A percentile compares a stretch with the other conserved stretches of the same genome.
These are phyloP conservation scores for Callaeas wilsoni DNA, from an alignment of 2,113 vertebrate genomes.

Conservation along the genomic window DNA sequence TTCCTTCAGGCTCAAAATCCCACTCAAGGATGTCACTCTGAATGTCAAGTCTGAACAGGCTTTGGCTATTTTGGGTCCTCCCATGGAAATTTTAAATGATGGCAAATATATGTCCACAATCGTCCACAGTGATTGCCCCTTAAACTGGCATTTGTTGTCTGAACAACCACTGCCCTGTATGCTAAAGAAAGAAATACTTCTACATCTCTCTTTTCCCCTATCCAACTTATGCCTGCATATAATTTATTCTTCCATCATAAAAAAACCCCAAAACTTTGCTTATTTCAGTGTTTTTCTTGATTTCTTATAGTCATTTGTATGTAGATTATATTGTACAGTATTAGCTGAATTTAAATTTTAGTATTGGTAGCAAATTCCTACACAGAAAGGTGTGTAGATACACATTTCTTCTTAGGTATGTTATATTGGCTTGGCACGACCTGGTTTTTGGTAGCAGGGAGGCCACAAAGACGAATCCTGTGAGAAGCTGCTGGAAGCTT, in stretches of 20 bases:
- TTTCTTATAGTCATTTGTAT: background rate
- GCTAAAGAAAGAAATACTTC: background rate
- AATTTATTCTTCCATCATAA: background rate
- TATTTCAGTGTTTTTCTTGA: background rate
- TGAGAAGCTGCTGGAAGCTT: no score
- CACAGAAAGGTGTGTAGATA: background rate
- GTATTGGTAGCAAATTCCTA: background rate
- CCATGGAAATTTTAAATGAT: background rate
- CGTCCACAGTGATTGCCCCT: background rate
- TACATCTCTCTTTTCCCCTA: background rate
- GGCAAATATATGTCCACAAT: background rate
- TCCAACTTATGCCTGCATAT: background rate
- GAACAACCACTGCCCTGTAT: background rate
- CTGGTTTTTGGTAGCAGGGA: no score
- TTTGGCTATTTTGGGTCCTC: background rate
- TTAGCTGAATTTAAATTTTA: background rate
- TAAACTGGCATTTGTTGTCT: background rate
- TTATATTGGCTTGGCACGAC: no score
- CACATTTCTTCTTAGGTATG: background rate
- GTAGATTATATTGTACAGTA: background rate
- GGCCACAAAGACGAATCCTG: no score
- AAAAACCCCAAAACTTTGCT: background rate
- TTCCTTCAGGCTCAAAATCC: background rate
- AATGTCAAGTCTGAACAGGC: background rate
- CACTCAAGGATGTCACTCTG: background rate